Percentiles rank a stretch among this genome's conserved stretches.
Evolutionary conservation across 2,113 vertebrate species (phyloP).

Genomic region (Marcusenius ussheri): DNA sequence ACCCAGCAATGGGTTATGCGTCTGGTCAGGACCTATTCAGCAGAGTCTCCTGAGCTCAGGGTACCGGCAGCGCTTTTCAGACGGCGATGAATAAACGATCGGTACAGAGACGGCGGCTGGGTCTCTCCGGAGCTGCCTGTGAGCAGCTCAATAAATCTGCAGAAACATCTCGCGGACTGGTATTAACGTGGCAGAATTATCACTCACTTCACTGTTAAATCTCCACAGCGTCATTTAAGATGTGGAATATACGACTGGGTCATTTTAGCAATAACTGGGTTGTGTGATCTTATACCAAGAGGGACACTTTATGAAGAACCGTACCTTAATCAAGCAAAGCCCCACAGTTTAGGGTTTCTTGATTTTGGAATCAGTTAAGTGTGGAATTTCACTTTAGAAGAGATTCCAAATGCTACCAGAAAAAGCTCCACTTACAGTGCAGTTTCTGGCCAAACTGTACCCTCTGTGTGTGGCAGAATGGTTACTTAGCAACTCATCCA

Average conservation of each 20-base stretch:
- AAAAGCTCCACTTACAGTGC: neutral
- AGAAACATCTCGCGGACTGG: neutral
- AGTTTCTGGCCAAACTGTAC: neutral
- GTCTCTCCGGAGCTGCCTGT: neutral
- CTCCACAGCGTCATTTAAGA: neutral
- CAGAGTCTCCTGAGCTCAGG: neutral
- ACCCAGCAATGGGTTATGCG: neutral
- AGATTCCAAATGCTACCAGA: neutral
- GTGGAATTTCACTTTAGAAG: neutral
- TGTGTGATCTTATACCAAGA: neutral
- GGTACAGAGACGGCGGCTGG: neutral
- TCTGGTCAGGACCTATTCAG: neutral
- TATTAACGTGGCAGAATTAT: conserved; percentile 6
- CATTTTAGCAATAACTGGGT: neutral
- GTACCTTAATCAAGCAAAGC: neutral
- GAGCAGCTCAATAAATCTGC: neutral
- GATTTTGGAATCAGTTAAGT: neutral
- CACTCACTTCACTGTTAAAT: neutral
- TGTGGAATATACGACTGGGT: neutral
- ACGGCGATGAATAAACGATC: neutral
- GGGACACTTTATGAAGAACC: neutral
- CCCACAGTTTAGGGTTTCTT: neutral
- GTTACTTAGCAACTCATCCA: neutral
- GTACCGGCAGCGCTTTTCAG: neutral
- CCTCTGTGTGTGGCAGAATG: neutral